Base-by-base conservation (phyloP, 2,113 vertebrate species). In the Ciconia maguari region DNA sequence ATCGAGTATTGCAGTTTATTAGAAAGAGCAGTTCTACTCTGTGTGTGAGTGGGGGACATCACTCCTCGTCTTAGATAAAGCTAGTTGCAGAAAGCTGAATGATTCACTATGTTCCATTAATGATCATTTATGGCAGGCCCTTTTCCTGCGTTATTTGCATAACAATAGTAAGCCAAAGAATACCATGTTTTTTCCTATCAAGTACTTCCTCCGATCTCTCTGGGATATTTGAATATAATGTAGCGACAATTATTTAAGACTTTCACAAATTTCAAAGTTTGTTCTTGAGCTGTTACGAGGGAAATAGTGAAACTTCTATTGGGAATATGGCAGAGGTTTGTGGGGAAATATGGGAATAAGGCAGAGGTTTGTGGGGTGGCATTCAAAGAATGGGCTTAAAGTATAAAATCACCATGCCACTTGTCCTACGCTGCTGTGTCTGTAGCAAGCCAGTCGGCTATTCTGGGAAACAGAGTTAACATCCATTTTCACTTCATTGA, bases 331-430 rank as follows among this genome's bases (percentile, higher is more conserved):
- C 17, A 80, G 62, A 83, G 76, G 54, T 91, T 81, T 51, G n/a
- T 15, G 26, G 34, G 74, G 52, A 82, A 91, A 83, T 68, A 30
- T 0, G 10, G 66, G 68, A 91, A 79, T 64, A 81, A 90, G 69
- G 74, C 17, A 80, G 62, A 83, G 76, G 54, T 91, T 81, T 94
- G 60, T 83, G 55, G 91, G 42, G 49, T 55, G 62, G 64, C 29
- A 48, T 65, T 83, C 88, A 89, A 81, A 93, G 54, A 92, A 81
- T 16, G n/a, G 13, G 46, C 30, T 92, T 86, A n/a, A 70, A 83
- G 55, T 74, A 76, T 58, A 62, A 78, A 84, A 89, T 74, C 83
- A 52, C 29, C 0, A 1, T 49, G 38, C 42, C 29, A 19, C 21
- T 61, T 80, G 57, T 83, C 57, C 75, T 76, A 0, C 87, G 64